These are phyloP conservation scores for Heliconius sara DNA, from an alignment of 2,888 invertebrate genomes.

Conservation along the genomic window DNA sequence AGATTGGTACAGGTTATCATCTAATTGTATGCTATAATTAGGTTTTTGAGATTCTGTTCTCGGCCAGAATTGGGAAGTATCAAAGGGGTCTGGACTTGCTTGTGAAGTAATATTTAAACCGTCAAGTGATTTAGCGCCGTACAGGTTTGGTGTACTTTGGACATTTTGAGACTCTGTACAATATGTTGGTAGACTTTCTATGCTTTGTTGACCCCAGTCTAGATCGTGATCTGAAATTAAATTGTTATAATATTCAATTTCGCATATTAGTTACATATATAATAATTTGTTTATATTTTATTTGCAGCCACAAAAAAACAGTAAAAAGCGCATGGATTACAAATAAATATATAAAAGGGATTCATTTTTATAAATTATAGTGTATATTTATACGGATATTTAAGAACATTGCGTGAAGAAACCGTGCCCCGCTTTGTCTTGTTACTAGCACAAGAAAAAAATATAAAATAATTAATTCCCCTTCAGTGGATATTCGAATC, in stretches of 20 bases:
- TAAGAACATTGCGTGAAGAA: too few relatives aligned
- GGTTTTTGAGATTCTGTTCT: constrained; percentile 60
- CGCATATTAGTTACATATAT: too few relatives aligned
- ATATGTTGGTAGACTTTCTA: constrained; percentile 71
- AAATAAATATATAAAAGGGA: background rate
- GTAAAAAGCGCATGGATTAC: background rate
- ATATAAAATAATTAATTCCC: background rate
- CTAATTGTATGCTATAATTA: constrained; percentile 55
- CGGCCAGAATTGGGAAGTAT: constrained; percentile 69
- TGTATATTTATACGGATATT: too few relatives aligned
- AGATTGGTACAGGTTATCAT: constrained; percentile 62
- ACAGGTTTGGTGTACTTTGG: constrained; percentile 61
- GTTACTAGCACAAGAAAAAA: background rate
- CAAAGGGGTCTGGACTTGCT: constrained; percentile 66
- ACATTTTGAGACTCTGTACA: constrained; percentile 55
- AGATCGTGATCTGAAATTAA: constrained; percentile 62
- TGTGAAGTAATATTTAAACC: constrained; percentile 57
- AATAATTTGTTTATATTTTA: too few relatives aligned
- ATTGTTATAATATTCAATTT: background rate
- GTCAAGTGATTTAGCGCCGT: constrained; percentile 75
- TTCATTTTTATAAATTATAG: too few relatives aligned
- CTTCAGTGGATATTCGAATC: too few relatives aligned
- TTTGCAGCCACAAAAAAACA: background rate
- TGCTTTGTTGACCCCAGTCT: constrained; percentile 72
- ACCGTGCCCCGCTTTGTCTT: background rate